Evolutionary conservation across 2,797 vertebrate genomes (phyloP).

Genomic region (Acanthiza pusilla): DNA sequence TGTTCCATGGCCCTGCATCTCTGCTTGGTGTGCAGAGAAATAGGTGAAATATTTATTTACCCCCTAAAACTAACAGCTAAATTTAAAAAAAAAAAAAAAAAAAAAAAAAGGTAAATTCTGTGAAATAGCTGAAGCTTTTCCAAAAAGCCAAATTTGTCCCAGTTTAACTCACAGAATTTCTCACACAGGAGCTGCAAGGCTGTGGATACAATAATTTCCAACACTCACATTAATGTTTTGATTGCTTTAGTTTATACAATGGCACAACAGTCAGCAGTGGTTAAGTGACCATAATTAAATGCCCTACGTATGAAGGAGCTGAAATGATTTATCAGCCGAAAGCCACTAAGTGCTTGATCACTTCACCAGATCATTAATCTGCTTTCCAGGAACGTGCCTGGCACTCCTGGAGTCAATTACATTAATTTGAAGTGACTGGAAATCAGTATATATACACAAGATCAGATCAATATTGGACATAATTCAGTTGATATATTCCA

Average conservation of each 20-base stretch:
- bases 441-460: conserved; percentile 7
- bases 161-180: fast-evolving
- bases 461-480: conserved; percentile 13
- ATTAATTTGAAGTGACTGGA: conserved; percentile 44
- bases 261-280: background rate
- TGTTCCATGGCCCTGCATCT: background rate
- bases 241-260: background rate
- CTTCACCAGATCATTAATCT: conserved; percentile 52
- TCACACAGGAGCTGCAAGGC: background rate
- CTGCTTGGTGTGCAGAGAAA: background rate
- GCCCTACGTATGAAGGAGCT: background rate
- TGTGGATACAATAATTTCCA: background rate
- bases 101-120: background rate
- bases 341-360: conserved; percentile 54
- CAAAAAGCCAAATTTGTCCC: background rate
- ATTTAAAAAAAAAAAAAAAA: background rate
- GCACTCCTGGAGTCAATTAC: conserved; percentile 5
- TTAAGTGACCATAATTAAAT: conserved; percentile 48
- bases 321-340: conserved; percentile 48
- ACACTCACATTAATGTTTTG: background rate
- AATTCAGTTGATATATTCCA: background rate
- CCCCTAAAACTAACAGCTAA: background rate
- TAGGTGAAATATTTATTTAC: background rate
- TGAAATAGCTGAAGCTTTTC: background rate
- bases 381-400: conserved; percentile 41